These are phyloP conservation scores for Halcyon smyrnensis DNA, from an alignment of 2,797 vertebrate genomes.

Conservation along the genomic window DNA sequence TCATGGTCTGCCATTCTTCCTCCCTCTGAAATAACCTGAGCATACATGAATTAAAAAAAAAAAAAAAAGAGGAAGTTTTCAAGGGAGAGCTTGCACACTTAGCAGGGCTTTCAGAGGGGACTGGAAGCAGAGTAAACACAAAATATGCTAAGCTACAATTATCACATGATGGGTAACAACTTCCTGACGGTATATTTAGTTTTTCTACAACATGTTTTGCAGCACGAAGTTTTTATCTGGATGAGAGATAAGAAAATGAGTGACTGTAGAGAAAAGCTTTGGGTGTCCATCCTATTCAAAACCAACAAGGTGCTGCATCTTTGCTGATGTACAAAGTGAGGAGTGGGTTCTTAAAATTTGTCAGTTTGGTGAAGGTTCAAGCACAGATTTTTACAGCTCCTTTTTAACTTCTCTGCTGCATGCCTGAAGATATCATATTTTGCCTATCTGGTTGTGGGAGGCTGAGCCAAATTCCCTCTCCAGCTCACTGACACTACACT, in stretches of 20 bases:
- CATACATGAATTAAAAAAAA: not conserved
- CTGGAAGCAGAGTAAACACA: not conserved
- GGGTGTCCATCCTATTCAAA: not conserved
- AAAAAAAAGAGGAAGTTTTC: not conserved
- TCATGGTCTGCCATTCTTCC: not conserved
- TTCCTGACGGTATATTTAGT: not conserved
- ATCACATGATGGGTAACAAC: not conserved
- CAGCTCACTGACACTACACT: not conserved
- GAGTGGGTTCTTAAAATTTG: not conserved
- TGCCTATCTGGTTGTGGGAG: not conserved
- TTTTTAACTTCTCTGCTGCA: not conserved
- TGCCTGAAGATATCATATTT: not conserved
- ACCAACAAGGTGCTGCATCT: not conserved
- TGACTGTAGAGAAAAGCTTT: not conserved
- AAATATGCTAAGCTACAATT: not conserved
- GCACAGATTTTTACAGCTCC: not conserved
- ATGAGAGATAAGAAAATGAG: not conserved
- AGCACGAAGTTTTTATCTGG: not conserved
- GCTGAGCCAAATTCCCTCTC: not conserved
- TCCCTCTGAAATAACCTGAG: not conserved
- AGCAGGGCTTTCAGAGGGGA: not conserved
- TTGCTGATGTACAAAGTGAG: rapidly evolving
- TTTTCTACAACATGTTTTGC: not conserved
- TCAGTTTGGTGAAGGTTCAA: not conserved
- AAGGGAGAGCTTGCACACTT: not conserved